Percentiles rank a stretch among this genome's conserved stretches.
phyloP scores from a whole-genome alignment of 1,140 invertebrate species.

The Zaprionus inermis region DNA sequence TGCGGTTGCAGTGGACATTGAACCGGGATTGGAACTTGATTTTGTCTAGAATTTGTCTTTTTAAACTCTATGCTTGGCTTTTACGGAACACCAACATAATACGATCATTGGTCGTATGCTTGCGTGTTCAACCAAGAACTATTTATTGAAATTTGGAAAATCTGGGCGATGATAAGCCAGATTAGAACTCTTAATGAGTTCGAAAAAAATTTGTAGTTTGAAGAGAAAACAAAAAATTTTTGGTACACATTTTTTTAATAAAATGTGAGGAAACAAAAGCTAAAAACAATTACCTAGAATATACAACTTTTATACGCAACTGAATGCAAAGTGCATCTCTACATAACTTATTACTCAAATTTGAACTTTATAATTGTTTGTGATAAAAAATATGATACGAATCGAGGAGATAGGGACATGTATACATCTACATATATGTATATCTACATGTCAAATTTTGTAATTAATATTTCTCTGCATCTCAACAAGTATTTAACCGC shows the following conservation, averaged over 20 bases:
- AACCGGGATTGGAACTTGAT: constrained; percentile 78
- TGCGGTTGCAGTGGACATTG: constrained; percentile 80
- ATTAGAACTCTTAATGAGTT: constrained; percentile 30
- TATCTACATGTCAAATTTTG: constrained; percentile 52
- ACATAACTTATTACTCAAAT: constrained; percentile 73
- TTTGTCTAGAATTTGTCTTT: constrained; percentile 68
- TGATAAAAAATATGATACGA: constrained; percentile 68
- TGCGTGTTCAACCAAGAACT: constrained; percentile 23
- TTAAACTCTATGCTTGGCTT: constrained; percentile 52
- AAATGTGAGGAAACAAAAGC: constrained; percentile 48
- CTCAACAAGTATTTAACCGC: constrained; percentile 63
- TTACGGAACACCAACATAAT: constrained; percentile 30
- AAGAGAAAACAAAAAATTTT: constrained; percentile 52
- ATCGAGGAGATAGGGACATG: constrained; percentile 14
- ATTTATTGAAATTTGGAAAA: constrained; percentile 42
- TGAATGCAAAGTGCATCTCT: constrained; percentile 48
- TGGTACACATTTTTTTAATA: constrained; percentile 62
- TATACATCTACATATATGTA: constrained; percentile 7
- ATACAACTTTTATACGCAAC: constrained; percentile 73
- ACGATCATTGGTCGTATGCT: constrained; percentile 5
- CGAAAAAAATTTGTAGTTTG: constrained; percentile 66
- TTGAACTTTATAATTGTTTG: constrained; percentile 79
- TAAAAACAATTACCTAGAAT: constrained; percentile 62
- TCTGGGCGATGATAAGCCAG: constrained; percentile 29
- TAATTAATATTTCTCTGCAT: constrained; percentile 73